Base-by-base conservation (phyloP, 37 sponge, comb jelly and placozoan genomes). In the Chondrosia reniformis region DNA sequence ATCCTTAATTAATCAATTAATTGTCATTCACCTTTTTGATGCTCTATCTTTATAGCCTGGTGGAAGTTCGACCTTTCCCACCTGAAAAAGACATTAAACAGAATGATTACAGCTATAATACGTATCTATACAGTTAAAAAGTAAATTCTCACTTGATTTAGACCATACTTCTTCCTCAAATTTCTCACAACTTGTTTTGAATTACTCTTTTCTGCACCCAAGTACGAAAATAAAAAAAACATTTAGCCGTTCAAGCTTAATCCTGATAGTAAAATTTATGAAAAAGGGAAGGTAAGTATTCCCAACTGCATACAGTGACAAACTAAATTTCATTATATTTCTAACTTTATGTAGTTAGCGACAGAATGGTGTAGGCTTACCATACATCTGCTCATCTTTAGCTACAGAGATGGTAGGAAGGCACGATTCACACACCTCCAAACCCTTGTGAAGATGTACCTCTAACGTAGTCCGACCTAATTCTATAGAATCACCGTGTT, bases 371-470 rank as follows among this genome's bases (percentile, higher is more conserved):
- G n/a, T n/a, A n/a, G n/a, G n/a, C 61, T 19, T 5, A 66, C 54
- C 67, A 63, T 69, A 59, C 7, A 45, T 43, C 7, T 41, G 46
- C 46, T 84, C 56, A 46, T 42, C 78, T n/a, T 63, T 79, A 52
- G 71, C 49, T 25, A 75, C 58, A 32, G 76, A 75, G 1, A 43
- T 22, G 5, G 37, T 30, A 13, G 84, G 89, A 0, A 61, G 45
- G 78, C 95, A 94, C 37, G 37, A 65, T 24, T 69, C 80, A 67
- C 95, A 94, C n/a, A 82, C 84, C 34, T 87, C 92, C 77, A 65
- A 49, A 43, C 93, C 95, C 21, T 44, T 37, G 83, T 94, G 95
- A 25, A 91, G 81, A 81, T 94, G 95, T 21, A 91, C 55, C 15
- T 61, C 33, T 45, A 91, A 79, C 32, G 82, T 73, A 30, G 95